Base-by-base conservation (phyloP, 2,888 invertebrate genomes). In the Agrochola litura region DNA sequence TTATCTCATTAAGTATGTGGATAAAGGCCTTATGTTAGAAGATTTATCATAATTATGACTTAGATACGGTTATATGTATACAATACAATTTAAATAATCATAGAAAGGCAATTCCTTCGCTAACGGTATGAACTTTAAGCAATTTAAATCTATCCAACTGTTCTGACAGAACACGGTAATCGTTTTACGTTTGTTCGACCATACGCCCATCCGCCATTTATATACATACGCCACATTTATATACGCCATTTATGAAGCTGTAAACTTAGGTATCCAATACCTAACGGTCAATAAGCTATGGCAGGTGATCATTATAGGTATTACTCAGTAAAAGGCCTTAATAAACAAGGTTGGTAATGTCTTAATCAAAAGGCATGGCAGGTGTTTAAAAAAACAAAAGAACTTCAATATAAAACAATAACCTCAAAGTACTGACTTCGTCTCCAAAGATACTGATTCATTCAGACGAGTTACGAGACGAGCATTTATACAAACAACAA, bases 41-140 rank as follows among this genome's bases (percentile, higher is more conserved):
- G 14, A 68, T 60, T 41, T 30, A n/a, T 46, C 16, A 58, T 60
- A 49, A 37, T 64, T 61, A 60, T 65, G 52, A 22, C 30, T 65
- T 69, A 0, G 25, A 70, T n/a, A 70, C 58, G 8, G 58, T 41
- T 49, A 60, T 49, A n/a, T n/a, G n/a, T n/a, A 12, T 25, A 58
- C 46, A 37, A 63, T n/a, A 64, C 52, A 41, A 79, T 63, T 58
- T 49, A 65, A 81, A 73, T 73, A 72, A 76, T 30, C 54, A 54
- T 41, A 82, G 49, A 37, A 66, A 66, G 12, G 49, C 49, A 25
- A 60, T 83, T 71, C 37, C 69, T 63, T 85, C 14, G 37, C 22
- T 75, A 81, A 82, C 71, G 73, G 83, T 86, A 68, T 61, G 43
- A 73, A 67, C 63, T 58, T 56, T 64, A 61, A 77, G 78, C 73